Evolutionary conservation across 2,888 invertebrate species (phyloP), one percentile per base, ranked within the genome.

Genomic region (Rotaria sp.): DNA sequence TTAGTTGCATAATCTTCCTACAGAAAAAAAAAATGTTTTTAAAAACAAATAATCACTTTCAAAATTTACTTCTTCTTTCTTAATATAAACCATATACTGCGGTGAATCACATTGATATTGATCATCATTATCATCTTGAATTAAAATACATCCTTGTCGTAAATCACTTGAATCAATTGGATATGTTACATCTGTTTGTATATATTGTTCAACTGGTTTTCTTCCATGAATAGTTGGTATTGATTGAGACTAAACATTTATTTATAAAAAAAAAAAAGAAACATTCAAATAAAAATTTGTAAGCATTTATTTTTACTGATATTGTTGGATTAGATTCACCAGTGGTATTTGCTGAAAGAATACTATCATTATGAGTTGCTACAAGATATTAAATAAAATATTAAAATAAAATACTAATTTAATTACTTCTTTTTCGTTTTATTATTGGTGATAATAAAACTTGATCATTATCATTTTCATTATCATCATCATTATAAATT

Each of bases 141-240:
- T 80, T 2, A 80, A 45, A 45, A 80, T 15, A 35, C 26, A 45
- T 8, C 45, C 80, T 26, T 41, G 45, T n/a, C n/a, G 41, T 21
- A 45, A 38, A 24, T 80, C 26, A 3, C 8, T 41, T 2, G 80
- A 26, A 26, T 80, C 80, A 26, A 41, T 1, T 15, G 80, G 45
- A 80, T 80, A 80, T 26, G 80, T 80, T 11, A 80, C n/a, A 45
- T 80, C 80, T 45, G 80, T 80, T 80, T 80, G 80, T 38, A 80
- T 45, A n/a, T 13, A 80, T 80, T 80, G 80, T 80, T 80, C 80
- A 1, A 35, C n/a, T 38, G 26, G 45, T n/a, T 80, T 80, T 26
- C 10, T 45, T 80, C 5, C 2, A 13, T 10, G 5, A 26, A 38
- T 80, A 11, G 15, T 4, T 26, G 30, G 45, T 45, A 18, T 13